A percentile compares a stretch with the other conserved stretches of the same genome.
Conservation (phyloP, 2,113 vertebrate genomes). For the Ailuropoda melanoleuca region DNA sequence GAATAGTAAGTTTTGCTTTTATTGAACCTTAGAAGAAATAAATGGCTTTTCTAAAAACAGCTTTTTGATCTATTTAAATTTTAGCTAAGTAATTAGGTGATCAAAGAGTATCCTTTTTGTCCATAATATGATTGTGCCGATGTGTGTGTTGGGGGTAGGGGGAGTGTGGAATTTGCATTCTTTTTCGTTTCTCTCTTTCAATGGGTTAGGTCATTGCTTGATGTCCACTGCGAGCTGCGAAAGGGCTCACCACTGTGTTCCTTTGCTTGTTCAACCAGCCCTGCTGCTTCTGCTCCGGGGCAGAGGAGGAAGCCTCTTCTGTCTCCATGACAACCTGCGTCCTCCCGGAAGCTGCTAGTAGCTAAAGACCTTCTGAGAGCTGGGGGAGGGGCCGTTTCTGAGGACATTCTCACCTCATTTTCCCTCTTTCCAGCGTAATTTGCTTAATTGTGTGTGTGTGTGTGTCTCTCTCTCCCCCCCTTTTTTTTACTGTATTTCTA, state of each 20-base stretch:
- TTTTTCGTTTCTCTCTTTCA: not conserved
- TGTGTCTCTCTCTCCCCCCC: no score
- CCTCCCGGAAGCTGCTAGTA: constrained; percentile 76
- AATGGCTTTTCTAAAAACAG: constrained; percentile 27
- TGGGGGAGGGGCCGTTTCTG: constrained; percentile 25
- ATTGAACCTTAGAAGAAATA: constrained; percentile 4
- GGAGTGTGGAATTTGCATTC: not conserved
- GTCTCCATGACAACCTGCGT: constrained; percentile 85
- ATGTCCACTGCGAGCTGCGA: constrained; percentile 12
- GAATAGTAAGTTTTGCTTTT: not conserved
- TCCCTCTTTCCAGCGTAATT: not conserved
- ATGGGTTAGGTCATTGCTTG: not conserved
- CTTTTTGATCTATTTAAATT: constrained; percentile 36
- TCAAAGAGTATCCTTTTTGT: not conserved
- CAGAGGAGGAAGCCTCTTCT: constrained; percentile 79
- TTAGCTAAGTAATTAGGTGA: not conserved
- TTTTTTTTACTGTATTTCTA: not conserved
- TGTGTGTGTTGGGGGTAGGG: not conserved
- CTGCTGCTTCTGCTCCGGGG: constrained; percentile 67
- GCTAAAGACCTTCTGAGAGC: constrained; percentile 66
- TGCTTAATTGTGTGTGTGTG: fast-evolving
- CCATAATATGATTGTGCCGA: not conserved
- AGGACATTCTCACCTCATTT: constrained; percentile 44
- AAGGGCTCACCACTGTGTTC: constrained; percentile 53
- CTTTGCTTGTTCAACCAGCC: constrained; percentile 56